A percentile compares a stretch with the other conserved stretches of the same genome.
Evolutionary conservation across 2,797 vertebrate genomes (phyloP).

Genomic region (Hybognathus amarus): DNA sequence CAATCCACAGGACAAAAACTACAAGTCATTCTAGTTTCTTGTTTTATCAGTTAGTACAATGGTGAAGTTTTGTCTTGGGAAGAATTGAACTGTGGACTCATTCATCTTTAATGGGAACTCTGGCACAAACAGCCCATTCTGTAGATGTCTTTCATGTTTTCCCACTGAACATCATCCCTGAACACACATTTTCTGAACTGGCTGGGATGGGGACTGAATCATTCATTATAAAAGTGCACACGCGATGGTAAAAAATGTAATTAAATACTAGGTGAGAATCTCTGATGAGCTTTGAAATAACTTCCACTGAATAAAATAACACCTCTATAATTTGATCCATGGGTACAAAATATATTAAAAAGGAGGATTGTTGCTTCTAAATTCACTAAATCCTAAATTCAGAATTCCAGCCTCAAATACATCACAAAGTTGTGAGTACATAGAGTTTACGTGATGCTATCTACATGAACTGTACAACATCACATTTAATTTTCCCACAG

Average conservation of each 20-base stretch:
- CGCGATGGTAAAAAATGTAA: conserved; percentile 13
- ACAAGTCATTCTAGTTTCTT: not conserved
- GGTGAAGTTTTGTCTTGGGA: conserved; percentile 34
- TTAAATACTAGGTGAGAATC: conserved; percentile 23
- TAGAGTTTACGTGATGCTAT: not conserved
- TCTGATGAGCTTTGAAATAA: not conserved
- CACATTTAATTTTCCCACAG: not conserved
- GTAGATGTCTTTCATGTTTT: conserved; percentile 59
- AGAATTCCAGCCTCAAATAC: not conserved
- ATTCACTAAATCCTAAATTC: not conserved
- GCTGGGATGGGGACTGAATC: conserved; percentile 59
- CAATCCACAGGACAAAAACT: not conserved
- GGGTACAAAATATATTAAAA: not conserved
- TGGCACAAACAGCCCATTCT: conserved; percentile 68
- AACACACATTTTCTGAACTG: conserved; percentile 65
- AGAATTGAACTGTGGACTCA: conserved; percentile 63
- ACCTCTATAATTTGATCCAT: not conserved
- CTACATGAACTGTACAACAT: not conserved
- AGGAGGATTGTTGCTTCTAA: not conserved
- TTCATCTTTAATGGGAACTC: conserved; percentile 74
- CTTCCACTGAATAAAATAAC: not conserved
- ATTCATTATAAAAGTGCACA: conserved; percentile 65
- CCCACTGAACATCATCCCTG: conserved; percentile 62
- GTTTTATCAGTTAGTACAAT: not conserved
- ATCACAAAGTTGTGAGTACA: not conserved